Percentiles rank a stretch among this genome's conserved stretches.
Conservation (phyloP, 2,113 vertebrate genomes). For the Nothobranchius furzeri region DNA sequence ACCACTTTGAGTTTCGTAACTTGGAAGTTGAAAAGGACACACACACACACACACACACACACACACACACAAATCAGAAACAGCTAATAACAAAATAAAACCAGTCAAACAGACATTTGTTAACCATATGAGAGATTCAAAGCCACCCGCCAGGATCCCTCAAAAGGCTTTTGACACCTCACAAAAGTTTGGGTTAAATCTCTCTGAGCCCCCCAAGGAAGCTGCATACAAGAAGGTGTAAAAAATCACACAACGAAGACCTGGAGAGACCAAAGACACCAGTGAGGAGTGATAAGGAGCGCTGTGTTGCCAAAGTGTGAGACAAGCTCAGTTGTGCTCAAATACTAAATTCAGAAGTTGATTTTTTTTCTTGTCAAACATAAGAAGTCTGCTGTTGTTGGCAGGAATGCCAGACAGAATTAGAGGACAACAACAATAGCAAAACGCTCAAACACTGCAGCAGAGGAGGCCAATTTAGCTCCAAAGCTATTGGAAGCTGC, state of each 20-base stretch:
- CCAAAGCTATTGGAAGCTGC: slow-evolving; percentile 26
- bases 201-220: slow-evolving; percentile 54
- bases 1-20: slow-evolving; percentile 32
- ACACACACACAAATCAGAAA: slow-evolving; percentile 16
- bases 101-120: slow-evolving; percentile 57
- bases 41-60: neutral
- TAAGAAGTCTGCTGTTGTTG: slow-evolving; percentile 17
- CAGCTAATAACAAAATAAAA: slow-evolving; percentile 45
- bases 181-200: slow-evolving; percentile 62
- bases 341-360: slow-evolving; percentile 30
- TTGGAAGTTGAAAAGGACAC: slow-evolving; percentile 21
- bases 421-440: slow-evolving; percentile 20
- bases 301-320: slow-evolving; percentile 15
- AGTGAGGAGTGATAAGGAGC: slow-evolving; percentile 26
- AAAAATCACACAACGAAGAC: slow-evolving; percentile 50
- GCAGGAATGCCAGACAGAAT: slow-evolving; percentile 15
- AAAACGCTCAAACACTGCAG: slow-evolving; percentile 37
- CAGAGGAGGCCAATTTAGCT: slow-evolving; percentile 26
- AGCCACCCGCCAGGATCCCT: slow-evolving; percentile 49
- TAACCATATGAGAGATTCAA: slow-evolving; percentile 75
- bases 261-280: slow-evolving; percentile 21
- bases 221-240: slow-evolving; percentile 60
- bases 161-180: slow-evolving; percentile 66
- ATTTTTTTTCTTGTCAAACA: slow-evolving; percentile 35
- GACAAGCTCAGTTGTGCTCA: slow-evolving; percentile 18